These are phyloP conservation scores for Tanypteryx hageni DNA, from an alignment of 2,888 invertebrate species.

Conservation along the genomic window DNA sequence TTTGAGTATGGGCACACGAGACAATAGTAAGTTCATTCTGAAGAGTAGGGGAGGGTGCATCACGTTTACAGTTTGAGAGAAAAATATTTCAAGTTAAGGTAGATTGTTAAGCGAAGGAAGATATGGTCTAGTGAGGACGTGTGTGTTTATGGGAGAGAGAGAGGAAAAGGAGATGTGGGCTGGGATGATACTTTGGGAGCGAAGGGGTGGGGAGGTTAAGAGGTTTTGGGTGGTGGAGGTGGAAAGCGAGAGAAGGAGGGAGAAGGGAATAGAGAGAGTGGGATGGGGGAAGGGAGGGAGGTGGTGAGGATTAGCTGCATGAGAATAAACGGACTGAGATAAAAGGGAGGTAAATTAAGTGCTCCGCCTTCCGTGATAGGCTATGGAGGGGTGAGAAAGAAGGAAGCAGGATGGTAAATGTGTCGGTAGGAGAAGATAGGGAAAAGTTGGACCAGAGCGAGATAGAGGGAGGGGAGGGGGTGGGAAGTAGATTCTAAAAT, in stretches of 20 bases:
- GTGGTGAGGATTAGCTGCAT: slow-evolving; percentile 8
- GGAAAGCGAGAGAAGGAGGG: neutral
- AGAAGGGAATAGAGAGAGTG: no score
- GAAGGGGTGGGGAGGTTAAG: neutral
- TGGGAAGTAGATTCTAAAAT: neutral
- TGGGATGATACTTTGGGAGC: neutral
- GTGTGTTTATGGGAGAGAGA: neutral
- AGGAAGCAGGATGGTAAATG: neutral
- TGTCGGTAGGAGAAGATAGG: neutral
- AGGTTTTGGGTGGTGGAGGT: neutral
- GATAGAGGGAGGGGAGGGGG: slow-evolving; percentile 4
- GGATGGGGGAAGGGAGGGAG: neutral
- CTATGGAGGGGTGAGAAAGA: neutral
- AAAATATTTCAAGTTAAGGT: neutral
- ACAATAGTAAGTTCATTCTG: neutral
- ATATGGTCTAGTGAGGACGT: neutral
- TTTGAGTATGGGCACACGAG: neutral
- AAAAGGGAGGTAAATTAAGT: slow-evolving; percentile 32
- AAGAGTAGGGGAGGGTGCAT: neutral
- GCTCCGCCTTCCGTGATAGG: slow-evolving; percentile 11
- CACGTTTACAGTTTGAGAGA: neutral
- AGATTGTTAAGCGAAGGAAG: neutral
- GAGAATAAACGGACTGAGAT: slow-evolving; percentile 29
- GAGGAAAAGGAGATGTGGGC: neutral
- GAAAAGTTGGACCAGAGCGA: neutral